Evolutionary conservation across 2,888 invertebrate genomes (phyloP), one percentile per base, ranked within the genome.

Genomic region (Taphrorychus bicolor): DNA sequence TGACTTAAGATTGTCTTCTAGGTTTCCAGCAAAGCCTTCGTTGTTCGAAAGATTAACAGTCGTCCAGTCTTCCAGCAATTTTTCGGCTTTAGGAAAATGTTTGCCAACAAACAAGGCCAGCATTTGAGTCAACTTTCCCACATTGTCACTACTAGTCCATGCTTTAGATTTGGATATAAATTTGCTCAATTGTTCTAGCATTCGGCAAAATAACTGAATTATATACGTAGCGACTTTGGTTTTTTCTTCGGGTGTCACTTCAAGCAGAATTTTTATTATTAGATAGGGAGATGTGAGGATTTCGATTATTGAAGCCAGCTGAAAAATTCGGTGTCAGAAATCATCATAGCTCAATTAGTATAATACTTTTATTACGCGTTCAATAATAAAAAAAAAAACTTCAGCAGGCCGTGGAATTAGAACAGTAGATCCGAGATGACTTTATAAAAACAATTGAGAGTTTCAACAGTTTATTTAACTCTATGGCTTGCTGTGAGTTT

Each of bases 221-320:
- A 85, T 83, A 68, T 86, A 83, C 40, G 84, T 74, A 52, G 84
- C 85, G 23, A 87, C 79, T 4, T 80, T 78, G 11, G 69, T 70
- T 40, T 67, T 71, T 45, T 77, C 73, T 42, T 71, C 76, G 3
- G 52, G 59, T 5, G 69, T 40, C 42, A 75, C 76, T 2, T 76
- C 74, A 51, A 78, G 60, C 19, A 81, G 54, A 11, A 66, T 73
- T 59, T 78, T 79, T 59, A 82, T 62, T 45, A 82, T 74, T 40
- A 76, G 73, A 16, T 74, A 49, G 5, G 82, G 82, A 17, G 77
- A 72, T 3, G 78, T 73, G 14, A 81, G 70, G 24, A 74, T 73
- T 59, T 77, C 77, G n/a, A 80, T 75, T 2, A 79, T 66, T 74
- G 79, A 79, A 14, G 75, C 71, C 2, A 80, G 53, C 80, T 81